A percentile compares a stretch with the other conserved stretches of the same genome.
Conservation (phyloP, 92 coral and sea anemone genomes). For the Phenganax subtilis region DNA sequence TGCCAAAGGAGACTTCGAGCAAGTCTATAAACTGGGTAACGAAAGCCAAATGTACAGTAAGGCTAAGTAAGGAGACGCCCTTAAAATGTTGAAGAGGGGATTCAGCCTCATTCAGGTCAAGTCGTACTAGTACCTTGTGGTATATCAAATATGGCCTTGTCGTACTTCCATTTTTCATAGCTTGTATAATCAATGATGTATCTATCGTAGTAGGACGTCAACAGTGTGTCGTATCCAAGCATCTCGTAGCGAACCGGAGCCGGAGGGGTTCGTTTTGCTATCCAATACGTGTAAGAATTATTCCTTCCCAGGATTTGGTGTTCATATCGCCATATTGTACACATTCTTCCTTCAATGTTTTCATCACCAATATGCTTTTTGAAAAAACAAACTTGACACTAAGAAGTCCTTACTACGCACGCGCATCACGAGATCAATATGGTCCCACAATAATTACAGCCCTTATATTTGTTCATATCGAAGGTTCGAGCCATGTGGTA, state of each 20-base stretch:
- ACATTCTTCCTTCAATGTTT: not conserved
- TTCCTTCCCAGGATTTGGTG: conserved; percentile 56
- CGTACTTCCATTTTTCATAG: conserved; percentile 76
- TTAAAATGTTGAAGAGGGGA: too few relatives aligned
- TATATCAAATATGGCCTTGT: conserved; percentile 67
- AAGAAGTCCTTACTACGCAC: too few relatives aligned
- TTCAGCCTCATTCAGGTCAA: too few relatives aligned
- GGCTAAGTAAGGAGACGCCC: too few relatives aligned
- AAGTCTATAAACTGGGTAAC: too few relatives aligned
- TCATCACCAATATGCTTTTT: not conserved
- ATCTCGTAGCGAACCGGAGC: conserved; percentile 77
- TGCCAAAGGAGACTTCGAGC: too few relatives aligned
- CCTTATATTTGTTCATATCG: too few relatives aligned
- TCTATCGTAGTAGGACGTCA: conserved; percentile 81
- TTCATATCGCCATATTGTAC: conserved; percentile 55
- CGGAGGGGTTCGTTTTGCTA: conserved; percentile 69
- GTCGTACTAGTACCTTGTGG: conserved; percentile 58
- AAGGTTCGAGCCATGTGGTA: too few relatives aligned
- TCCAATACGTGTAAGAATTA: conserved; percentile 72
- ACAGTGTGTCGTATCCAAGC: conserved; percentile 79
- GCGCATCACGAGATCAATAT: too few relatives aligned
- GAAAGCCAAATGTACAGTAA: too few relatives aligned
- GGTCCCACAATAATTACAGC: too few relatives aligned
- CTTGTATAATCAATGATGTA: conserved; percentile 75
- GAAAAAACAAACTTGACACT: not conserved